Evolutionary conservation across 2,797 vertebrate genomes (phyloP), one percentile per base, ranked within the genome.

Genomic region (Bradypodion pumilum): DNA sequence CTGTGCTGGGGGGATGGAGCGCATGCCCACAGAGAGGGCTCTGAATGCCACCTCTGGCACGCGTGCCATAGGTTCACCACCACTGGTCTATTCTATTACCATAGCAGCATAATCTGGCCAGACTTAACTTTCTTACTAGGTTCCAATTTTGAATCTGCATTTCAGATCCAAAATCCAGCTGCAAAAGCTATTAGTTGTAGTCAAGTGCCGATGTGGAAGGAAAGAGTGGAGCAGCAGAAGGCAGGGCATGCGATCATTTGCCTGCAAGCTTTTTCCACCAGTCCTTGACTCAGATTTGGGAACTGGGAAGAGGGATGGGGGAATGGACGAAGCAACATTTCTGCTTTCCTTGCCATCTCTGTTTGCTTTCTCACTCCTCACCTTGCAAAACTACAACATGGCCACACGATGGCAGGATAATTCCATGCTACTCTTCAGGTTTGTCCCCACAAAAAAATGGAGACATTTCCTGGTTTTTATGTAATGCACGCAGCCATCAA

Each of bases 381-480:
- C 5, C 25, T 13, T 82, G 83, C 63, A 77, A 0, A 91, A 29
- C 89, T 5, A 12, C 4, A 37, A 0, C 7, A 0, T 40, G 80
- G 4, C 89, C 93, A 82, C 92, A 25, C 77, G 93, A 16, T 90
- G 93, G 92, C 84, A 90, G 91, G 83, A 90, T 82, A 84, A 21
- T 32, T 59, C 77, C 74, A 40, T 37, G 1, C 0, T 44, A 62
- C n/a, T 4, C 12, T 37, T 59, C 78, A 27, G 56, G 13, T 13
- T 69, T 56, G 44, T 42, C 9, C 19, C 12, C 0, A 77, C 3
- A 37, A 25, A 74, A 40, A 27, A 56, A 56, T 32, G 49, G 8
- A 75, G n/a, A 7, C 56, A 2, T 42, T 1, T 35, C 1, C 32
- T 35, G 5, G 1, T 66, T 40, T 49, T 80, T 68, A 69, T 66